Evolutionary conservation across 2,888 invertebrate genomes (phyloP).

Genomic region (Dinocampus coccinellae): DNA sequence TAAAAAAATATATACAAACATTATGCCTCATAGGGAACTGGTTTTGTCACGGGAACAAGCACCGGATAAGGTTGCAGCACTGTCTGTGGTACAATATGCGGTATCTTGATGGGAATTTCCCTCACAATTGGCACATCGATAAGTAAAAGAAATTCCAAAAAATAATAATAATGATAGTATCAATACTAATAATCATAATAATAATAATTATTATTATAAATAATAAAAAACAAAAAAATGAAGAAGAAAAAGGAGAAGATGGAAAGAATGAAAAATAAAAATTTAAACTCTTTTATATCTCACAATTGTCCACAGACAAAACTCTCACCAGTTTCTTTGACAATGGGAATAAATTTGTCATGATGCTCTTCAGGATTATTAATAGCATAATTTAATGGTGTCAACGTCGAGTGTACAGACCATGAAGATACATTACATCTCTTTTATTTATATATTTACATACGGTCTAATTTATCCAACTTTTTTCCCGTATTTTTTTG

Average conservation of each 20-base stretch:
- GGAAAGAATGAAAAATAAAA: neutral
- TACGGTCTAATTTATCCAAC: constrained; percentile 47
- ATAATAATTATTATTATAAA: too few species aligned
- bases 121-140: constrained; percentile 73
- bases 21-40: constrained; percentile 63
- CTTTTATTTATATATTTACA: constrained; percentile 27
- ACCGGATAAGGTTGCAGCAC: constrained; percentile 76
- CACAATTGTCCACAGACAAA: neutral
- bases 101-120: constrained; percentile 72
- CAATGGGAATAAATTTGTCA: constrained; percentile 71
- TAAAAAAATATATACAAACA: neutral
- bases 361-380: constrained; percentile 47
- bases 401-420: neutral
- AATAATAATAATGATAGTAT: too few species aligned
- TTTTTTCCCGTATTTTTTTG: too few species aligned
- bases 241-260: neutral
- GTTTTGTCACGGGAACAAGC: constrained; percentile 76
- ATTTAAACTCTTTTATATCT: neutral
- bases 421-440: constrained; percentile 24
- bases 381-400: constrained; percentile 29
- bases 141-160: neutral
- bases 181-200: too few species aligned
- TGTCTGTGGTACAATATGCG: constrained; percentile 71
- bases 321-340: constrained; percentile 73
- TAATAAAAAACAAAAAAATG: neutral